Evolutionary conservation across 2,113 vertebrate genomes (phyloP).

Genomic region (Crotalus helleri): DNA sequence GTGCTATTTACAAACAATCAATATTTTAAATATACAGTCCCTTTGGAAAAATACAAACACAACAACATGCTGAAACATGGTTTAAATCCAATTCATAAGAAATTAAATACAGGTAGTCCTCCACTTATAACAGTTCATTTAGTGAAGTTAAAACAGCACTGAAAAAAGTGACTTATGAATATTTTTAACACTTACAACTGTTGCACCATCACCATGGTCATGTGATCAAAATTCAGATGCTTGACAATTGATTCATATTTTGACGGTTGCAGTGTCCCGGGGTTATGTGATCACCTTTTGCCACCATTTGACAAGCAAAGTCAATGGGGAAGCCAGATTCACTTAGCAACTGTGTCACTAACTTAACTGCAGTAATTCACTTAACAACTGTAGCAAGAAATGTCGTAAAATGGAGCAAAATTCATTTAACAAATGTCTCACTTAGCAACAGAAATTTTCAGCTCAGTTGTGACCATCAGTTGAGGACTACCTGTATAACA

Average conservation of each 20-base stretch:
- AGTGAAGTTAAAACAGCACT: neutral
- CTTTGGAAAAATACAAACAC: neutral
- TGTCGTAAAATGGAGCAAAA: neutral
- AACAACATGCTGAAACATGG: neutral
- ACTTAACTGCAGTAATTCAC: neutral
- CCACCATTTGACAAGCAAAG: too few relatives aligned
- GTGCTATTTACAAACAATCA: neutral
- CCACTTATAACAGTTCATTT: neutral
- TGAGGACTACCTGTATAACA: neutral
- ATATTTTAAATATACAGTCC: neutral
- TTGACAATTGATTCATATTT: neutral
- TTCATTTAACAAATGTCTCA: neutral
- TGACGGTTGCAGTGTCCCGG: too few relatives aligned
- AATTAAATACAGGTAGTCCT: neutral
- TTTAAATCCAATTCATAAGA: neutral
- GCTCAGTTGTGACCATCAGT: neutral
- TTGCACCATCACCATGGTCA: too few relatives aligned
- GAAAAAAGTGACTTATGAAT: neutral
- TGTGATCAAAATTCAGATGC: neutral
- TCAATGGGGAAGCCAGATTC: too few relatives aligned
- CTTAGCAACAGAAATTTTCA: neutral
- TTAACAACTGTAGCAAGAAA: neutral
- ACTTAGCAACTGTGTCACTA: too few relatives aligned
- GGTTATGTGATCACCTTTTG: too few relatives aligned
- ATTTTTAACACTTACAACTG: neutral